Evolutionary conservation across 2,888 invertebrate genomes (phyloP).

Genomic region (Serripes groenlandicus): DNA sequence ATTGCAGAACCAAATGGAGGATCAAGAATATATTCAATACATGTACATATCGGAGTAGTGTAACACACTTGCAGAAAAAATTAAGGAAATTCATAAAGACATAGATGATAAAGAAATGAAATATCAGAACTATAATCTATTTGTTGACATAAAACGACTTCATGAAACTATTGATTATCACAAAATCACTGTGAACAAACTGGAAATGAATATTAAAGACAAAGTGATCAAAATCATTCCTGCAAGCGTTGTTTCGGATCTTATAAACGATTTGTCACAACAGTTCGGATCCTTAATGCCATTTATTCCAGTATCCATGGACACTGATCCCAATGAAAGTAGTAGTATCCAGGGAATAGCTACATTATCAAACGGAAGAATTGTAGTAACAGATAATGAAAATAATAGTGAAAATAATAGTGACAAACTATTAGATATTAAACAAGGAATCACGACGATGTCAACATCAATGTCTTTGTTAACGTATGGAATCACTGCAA

Average conservation of each 20-base stretch:
- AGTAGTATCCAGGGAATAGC: neutral
- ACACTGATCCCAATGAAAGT: neutral
- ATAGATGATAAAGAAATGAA: no score
- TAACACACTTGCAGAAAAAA: no score
- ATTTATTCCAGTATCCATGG: no score
- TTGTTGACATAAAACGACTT: no score
- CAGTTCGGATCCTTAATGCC: no score
- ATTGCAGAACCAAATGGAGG: no score
- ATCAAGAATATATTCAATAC: no score
- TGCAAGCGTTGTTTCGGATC: neutral
- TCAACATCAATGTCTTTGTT: neutral
- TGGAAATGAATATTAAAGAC: neutral
- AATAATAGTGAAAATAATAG: neutral
- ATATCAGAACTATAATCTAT: no score
- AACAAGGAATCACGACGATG: neutral
- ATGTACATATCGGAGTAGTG: no score
- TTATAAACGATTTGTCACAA: neutral
- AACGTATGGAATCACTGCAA: neutral
- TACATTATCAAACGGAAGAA: neutral
- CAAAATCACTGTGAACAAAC: neutral
- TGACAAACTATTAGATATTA: neutral
- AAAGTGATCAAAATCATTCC: neutral
- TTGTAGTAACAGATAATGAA: neutral
- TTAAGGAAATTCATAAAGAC: no score
- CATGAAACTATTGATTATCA: neutral